A percentile compares a stretch with the other conserved stretches of the same genome.
Evolutionary conservation across 2,797 vertebrate species (phyloP).

Genomic region (Alauda arvensis): DNA sequence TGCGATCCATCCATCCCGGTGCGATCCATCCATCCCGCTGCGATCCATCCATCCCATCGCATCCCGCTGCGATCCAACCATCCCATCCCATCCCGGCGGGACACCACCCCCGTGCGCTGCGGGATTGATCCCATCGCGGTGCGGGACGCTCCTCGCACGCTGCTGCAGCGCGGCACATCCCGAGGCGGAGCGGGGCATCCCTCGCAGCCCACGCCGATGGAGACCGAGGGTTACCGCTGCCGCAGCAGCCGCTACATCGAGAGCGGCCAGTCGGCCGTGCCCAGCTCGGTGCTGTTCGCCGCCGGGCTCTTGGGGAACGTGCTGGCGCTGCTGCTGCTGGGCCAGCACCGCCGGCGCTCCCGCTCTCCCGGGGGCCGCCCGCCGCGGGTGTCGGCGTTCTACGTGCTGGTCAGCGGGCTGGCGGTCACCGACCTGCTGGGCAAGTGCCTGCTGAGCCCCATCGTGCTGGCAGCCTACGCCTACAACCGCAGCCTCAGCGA

Average conservation of each 20-base stretch:
- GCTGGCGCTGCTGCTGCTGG: constrained; percentile 68
- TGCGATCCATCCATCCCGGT: not conserved
- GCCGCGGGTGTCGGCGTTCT: constrained; percentile 64
- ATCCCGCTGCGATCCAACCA: not conserved
- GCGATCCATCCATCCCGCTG: no score
- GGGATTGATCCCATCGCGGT: not conserved
- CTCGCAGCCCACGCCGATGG: not conserved
- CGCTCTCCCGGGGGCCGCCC: constrained; percentile 3
- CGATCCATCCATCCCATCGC: not conserved
- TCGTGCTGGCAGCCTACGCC: constrained; percentile 50
- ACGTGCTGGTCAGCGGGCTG: constrained; percentile 71
- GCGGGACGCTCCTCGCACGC: not conserved
- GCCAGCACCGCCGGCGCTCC: constrained; percentile 56
- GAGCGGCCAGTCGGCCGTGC: constrained; percentile 56
- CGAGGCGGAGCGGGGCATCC: not conserved
- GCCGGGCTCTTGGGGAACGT: constrained; percentile 72
- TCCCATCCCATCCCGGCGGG: not conserved
- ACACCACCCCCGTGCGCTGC: not conserved
- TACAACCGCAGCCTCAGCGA: constrained; percentile 42
- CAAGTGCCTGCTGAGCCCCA: constrained; percentile 58
- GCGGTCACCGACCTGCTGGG: constrained; percentile 75
- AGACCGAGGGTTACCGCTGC: constrained; percentile 52
- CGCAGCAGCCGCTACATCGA: constrained; percentile 41
- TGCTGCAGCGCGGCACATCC: not conserved
- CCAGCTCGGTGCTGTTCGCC: constrained; percentile 64